Evolutionary conservation across 2,797 vertebrate genomes (phyloP), one percentile per base, ranked within the genome.

Genomic region (Cetoscarus ocellatus): DNA sequence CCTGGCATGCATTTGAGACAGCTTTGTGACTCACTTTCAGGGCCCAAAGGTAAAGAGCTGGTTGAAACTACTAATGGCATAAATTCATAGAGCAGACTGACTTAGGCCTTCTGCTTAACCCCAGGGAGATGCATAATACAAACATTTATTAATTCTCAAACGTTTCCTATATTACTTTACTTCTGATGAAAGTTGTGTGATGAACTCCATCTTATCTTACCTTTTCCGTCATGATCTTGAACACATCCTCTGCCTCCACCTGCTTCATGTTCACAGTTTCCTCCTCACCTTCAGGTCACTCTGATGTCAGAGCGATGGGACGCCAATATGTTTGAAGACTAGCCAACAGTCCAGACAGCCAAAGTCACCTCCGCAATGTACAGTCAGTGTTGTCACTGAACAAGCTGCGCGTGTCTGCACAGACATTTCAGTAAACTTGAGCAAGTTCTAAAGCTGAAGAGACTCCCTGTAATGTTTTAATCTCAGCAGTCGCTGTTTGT

Each of bases 291-390:
- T 54, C 17, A 52, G 67, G 75, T 77, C 67, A 65, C 34, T 67
- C 52, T 54, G 40, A 47, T 69, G 82, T 73, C 75, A 67, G 53
- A 67, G 53, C 80, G 70, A 51, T 54, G 61, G 57, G 66, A 27
- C 48, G 59, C 60, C 59, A 27, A 54, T 61, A 49, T 70, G 60
- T 52, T 55, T 54, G 65, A 49, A 59, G 48, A 47, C n/a, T 14
- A 43, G 74, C 53, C 56, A 65, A 58, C 60, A 72, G 36, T 61
- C 60, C 61, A 27, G 82, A 83, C 73, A 75, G 65, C 64, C 64
- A 84, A 86, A 85, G 88, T 87, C 87, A 87, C 87, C 83, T 82
- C 70, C 43, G 3, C 67, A 39, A 39, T 48, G 36, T 70, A 34
- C 53, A 64, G 38, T 61, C 19, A 55, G 73, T 73, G 79, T 74